Base-by-base conservation (phyloP, 2,113 vertebrate species). In the Ctenomys sociabilis region DNA sequence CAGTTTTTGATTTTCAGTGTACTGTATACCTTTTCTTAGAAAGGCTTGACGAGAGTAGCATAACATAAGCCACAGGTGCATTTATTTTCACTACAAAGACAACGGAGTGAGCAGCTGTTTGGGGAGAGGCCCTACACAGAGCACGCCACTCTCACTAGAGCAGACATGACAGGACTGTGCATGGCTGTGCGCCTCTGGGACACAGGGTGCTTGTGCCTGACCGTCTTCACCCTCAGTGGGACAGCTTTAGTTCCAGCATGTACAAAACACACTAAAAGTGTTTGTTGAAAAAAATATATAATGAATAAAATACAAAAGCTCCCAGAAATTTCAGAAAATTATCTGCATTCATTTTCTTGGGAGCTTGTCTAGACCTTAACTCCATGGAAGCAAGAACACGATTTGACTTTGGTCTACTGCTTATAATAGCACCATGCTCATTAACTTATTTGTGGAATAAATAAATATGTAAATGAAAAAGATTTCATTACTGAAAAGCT, bases 401-500 rank as follows among this genome's bases (percentile, higher is more conserved):
- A 91, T 30, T 35, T 78, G 52, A 52, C 37, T 82, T 66, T 19
- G 12, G 7, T 80, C 49, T 70, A 9, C 0, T 89, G 21, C 3
- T 63, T 70, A 94, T 37, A 94, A 85, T 22, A 89, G n/a, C 7
- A 91, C 10, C 35, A 2, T 32, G 63, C 26, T 91, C 49, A 45
- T 4, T 86, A 81, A 94, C 4, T 78, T 66, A 73, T 26, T 84
- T 94, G 78, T 88, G 32, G 68, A 92, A 95, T 88, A 85, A 90
- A 75, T 66, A 12, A 49, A 82, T 77, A 90, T 80, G 52, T 85
- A 68, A 77, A 64, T 37, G 57, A 57, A 59, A n/a, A n/a, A n/a
- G 13, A 92, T 54, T 19, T 91, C 82, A 88, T 3, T 85, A 70
- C 61, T 90, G 61, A 59, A 93, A 88, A 91, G 40, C 40, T 85